Conservation (phyloP, 92 coral and sea anemone genomes). For the Paramuricea clavata region DNA sequence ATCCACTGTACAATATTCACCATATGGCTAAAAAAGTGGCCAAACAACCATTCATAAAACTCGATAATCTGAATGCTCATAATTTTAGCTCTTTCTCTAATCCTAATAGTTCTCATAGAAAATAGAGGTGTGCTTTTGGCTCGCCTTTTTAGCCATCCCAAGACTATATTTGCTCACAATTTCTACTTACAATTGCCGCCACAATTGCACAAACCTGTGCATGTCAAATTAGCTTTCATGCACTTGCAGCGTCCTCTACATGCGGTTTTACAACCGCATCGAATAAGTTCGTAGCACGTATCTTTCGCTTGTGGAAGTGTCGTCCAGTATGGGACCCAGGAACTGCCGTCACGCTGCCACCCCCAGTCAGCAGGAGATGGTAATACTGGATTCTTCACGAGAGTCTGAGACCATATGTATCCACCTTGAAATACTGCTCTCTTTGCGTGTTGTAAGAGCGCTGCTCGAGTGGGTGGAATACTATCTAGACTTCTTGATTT, state of each 20-base stretch:
- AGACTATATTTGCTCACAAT: constrained; percentile 12
- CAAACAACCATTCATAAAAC: too few species aligned
- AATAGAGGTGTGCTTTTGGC: neutral
- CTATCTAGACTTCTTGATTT: too few species aligned
- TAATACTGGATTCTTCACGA: too few species aligned
- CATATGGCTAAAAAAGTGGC: too few species aligned
- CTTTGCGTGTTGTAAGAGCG: constrained; percentile 43
- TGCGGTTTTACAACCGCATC: constrained; percentile 37
- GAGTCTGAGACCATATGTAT: too few species aligned
- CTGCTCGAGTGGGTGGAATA: constrained; percentile 42
- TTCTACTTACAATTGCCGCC: constrained; percentile 50
- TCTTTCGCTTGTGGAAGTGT: constrained; percentile 49
- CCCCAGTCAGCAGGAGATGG: constrained; percentile 45
- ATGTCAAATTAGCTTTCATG: too few species aligned
- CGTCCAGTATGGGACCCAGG: constrained; percentile 43
- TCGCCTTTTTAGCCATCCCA: neutral
- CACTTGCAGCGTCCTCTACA: constrained; percentile 52
- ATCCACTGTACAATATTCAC: too few species aligned
- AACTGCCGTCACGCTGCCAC: constrained; percentile 42
- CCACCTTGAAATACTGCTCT: constrained; percentile 42
- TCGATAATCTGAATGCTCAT: too few species aligned
- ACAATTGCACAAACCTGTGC: too few species aligned
- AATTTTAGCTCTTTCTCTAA: too few species aligned
- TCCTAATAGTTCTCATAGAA: too few species aligned
- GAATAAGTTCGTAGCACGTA: constrained; percentile 49